phyloP scores from a whole-genome alignment of 2,888 invertebrate genomes.

The Caenorhabditis sinica region DNA sequence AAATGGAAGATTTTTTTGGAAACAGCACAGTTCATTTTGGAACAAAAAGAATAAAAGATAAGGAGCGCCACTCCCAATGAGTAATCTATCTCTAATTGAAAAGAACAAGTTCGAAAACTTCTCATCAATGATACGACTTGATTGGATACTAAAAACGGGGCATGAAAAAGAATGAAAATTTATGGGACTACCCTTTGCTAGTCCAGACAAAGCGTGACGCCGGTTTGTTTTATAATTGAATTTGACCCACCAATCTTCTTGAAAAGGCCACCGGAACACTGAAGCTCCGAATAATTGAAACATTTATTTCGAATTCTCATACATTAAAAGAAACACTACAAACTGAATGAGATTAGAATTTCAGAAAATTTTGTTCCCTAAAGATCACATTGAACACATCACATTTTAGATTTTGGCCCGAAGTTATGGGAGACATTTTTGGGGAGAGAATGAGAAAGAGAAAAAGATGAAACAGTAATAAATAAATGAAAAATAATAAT shows the following conservation, averaged over 20 bases:
- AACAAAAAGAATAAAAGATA: slow-evolving; percentile 1
- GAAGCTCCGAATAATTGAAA: slow-evolving; percentile 14
- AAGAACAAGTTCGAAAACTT: slow-evolving; percentile 16
- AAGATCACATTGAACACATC: slow-evolving; percentile 62
- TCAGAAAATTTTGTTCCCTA: slow-evolving; percentile 45
- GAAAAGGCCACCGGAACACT: slow-evolving; percentile 23
- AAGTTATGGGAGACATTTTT: slow-evolving; percentile 35
- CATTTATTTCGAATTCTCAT: slow-evolving; percentile 27
- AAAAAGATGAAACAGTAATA: slow-evolving; percentile 29
- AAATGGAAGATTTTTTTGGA: slow-evolving; percentile 1
- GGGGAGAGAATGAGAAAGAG: background rate
- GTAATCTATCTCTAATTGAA: slow-evolving; percentile 22
- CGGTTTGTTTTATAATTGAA: background rate
- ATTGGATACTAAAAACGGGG: no score
- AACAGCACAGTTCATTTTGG: slow-evolving; percentile 23
- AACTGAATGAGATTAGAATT: slow-evolving; percentile 12
- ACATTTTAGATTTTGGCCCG: slow-evolving; percentile 55
- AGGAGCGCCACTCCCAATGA: slow-evolving; percentile 51
- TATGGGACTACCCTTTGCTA: background rate
- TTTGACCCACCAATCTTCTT: background rate
- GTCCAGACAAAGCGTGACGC: slow-evolving; percentile 7
- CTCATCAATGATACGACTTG: background rate
- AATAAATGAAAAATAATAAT: slow-evolving; percentile 16
- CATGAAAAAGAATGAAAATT: background rate
- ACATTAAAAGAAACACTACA: slow-evolving; percentile 6